These are phyloP conservation scores for Aldrovandia affinis DNA, from an alignment of 2,797 vertebrate genomes.

Conservation along the genomic window DNA sequence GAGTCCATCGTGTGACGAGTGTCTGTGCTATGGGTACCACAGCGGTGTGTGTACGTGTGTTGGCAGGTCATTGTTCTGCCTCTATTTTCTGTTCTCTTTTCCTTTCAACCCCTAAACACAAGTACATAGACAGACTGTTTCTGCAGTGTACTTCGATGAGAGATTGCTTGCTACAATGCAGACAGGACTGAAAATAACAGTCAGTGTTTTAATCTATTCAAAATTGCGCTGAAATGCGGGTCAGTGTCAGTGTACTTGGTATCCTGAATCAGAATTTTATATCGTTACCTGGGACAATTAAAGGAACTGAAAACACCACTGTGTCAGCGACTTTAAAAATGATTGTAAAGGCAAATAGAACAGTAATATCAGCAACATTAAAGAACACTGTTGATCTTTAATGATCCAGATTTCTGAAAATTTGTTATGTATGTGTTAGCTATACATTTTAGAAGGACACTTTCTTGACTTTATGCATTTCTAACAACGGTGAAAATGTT, in stretches of 20 bases:
- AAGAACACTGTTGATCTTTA: neutral
- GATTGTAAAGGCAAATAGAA: neutral
- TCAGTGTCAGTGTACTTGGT: too few relatives aligned
- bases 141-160: too few relatives aligned
- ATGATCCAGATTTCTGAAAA: neutral
- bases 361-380: neutral
- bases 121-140: neutral
- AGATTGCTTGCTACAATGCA: too few relatives aligned
- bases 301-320: neutral
- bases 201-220: too few relatives aligned
- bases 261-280: conserved; percentile 24
- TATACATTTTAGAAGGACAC: neutral
- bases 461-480: neutral
- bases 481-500: neutral
- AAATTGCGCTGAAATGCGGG: too few relatives aligned
- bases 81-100: neutral
- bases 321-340: neutral
- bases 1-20: neutral
- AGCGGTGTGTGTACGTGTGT: neutral
- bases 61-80: too few relatives aligned
- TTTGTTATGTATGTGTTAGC: neutral
- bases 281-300: conserved; percentile 5
- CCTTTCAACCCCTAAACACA: neutral
- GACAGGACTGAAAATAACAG: too few relatives aligned
- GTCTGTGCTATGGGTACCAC: neutral